Conservation (phyloP, 1,140 invertebrate species). For the Akabosia matsudoensis region DNA sequence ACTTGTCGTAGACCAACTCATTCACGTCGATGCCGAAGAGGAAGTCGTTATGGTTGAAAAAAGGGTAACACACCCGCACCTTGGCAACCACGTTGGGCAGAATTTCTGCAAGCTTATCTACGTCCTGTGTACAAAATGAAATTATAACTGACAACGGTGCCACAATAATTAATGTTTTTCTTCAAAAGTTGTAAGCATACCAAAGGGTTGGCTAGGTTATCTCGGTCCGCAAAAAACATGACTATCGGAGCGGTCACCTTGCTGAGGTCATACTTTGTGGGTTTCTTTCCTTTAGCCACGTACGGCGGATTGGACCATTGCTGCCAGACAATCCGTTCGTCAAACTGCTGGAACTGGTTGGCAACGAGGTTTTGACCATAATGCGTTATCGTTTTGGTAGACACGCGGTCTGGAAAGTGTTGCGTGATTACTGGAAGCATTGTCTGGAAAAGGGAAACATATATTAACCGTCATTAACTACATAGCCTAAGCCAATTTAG, state of each 20-base stretch:
- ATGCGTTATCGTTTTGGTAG: constrained; percentile 5
- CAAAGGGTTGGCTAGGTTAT: neutral
- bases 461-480: neutral
- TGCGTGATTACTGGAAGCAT: neutral
- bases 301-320: neutral
- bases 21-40: constrained; percentile 4
- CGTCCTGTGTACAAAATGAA: too few species aligned
- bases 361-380: neutral
- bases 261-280: neutral
- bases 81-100: neutral
- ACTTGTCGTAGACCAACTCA: constrained; percentile 5
- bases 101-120: neutral
- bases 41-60: constrained; percentile 13
- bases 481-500: too few species aligned
- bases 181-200: neutral
- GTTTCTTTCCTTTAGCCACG: neutral
- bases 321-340: neutral
- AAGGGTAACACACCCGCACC: neutral
- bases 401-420: constrained; percentile 9
- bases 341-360: neutral
- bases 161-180: neutral
- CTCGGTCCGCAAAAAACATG: neutral
- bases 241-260: neutral
- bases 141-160: neutral
- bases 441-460: neutral